Evolutionary conservation across 2,888 invertebrate species (phyloP), one percentile per base, ranked within the genome.

Genomic region (Brenthis daphne): DNA sequence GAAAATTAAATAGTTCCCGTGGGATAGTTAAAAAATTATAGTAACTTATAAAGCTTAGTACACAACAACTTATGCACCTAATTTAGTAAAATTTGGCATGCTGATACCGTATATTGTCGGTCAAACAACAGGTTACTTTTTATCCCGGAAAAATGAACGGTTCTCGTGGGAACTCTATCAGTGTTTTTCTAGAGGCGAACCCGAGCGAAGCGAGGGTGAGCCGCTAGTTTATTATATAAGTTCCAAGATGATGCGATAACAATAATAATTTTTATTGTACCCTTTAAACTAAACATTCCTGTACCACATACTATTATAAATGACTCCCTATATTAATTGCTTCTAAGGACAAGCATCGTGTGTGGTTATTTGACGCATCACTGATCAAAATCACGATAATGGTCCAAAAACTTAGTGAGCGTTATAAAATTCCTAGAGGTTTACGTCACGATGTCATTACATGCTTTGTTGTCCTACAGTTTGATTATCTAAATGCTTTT

Each of bases 301-400:
- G 11, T n/a, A 29, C n/a, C 47, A 4, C 24, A 57, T 47, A 53
- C 57, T 43, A 67, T 54, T 57, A 63, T 68, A 65, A 65, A 65
- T 65, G 63, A 64, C 29, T 57, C 24, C 13, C 54, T 51, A 73
- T 72, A 64, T 89, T 88, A 89, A 90, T 90, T 87, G 84, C 79
- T 81, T 77, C 77, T 80, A 83, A 86, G 87, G 85, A 84, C 84
- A 69, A 69, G 74, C 89, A 73, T 85, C 92, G 92, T 92, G 92
- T 92, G 92, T 90, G 92, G 90, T 77, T 84, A 79, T 78, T 82
- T 85, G 84, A 86, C 81, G 85, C 85, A 81, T 83, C 83, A 80
- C 84, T 85, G 92, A 90, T 90, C 83, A 78, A 82, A 86, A 85
- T 82, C 82, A 85, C 80, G 91, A 91, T 91, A 89, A 91, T 89